phyloP scores from a whole-genome alignment of 2,888 invertebrate genomes.

The Heliothis peltigera region DNA sequence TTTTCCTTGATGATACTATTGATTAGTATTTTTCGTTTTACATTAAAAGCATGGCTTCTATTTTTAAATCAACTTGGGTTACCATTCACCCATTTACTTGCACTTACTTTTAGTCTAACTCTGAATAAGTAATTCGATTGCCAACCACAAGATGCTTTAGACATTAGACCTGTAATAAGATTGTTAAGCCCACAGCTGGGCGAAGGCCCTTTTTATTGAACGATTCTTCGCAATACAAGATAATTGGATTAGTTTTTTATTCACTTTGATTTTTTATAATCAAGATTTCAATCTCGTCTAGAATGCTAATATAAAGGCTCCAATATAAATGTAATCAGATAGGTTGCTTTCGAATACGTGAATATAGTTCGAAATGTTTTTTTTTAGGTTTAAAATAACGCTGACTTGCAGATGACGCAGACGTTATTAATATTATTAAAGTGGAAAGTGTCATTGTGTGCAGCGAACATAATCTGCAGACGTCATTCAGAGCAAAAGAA shows the following conservation, averaged over 20 bases:
- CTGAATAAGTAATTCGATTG: conserved; percentile 37
- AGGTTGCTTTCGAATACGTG: conserved; percentile 27
- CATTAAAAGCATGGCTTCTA: too few species aligned
- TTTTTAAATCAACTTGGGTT: conserved; percentile 7
- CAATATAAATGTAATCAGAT: conserved; percentile 47
- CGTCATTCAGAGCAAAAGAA: conserved; percentile 17
- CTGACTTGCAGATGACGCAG: conserved; percentile 17
- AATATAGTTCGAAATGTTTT: conserved; percentile 32
- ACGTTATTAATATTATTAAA: conserved; percentile 36
- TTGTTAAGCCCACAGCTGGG: conserved; percentile 48
- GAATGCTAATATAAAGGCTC: conserved; percentile 51
- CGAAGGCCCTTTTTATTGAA: conserved; percentile 50
- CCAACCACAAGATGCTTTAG: conserved; percentile 33
- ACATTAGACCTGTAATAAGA: conserved; percentile 43
- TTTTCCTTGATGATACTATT: too few species aligned
- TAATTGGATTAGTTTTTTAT: conserved; percentile 65
- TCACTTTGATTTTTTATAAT: conserved; percentile 49
- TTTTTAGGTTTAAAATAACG: conserved; percentile 26
- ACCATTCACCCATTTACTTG: conserved; percentile 9
- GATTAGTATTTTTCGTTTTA: too few species aligned
- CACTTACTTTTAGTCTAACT: conserved; percentile 9
- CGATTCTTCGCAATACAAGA: conserved; percentile 58
- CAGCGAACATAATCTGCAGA: conserved; percentile 35
- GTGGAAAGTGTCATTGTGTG: conserved; percentile 45
- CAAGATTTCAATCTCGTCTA: conserved; percentile 48